Evolutionary conservation across 2,113 vertebrate genomes (phyloP).

Genomic region (Etheostoma cragini): DNA sequence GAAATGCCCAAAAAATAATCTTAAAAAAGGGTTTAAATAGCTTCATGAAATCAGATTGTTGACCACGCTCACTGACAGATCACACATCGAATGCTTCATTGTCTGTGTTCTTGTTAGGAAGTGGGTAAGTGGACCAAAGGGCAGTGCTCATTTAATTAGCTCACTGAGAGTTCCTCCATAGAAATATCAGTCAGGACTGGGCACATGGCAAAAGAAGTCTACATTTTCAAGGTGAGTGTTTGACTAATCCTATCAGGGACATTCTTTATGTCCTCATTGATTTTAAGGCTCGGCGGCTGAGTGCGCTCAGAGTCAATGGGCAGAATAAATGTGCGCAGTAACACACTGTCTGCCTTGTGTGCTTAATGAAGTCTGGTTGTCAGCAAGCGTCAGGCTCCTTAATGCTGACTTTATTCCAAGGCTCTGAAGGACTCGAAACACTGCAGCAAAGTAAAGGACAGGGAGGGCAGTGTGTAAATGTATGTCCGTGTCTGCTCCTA

Average conservation of each 20-base stretch:
- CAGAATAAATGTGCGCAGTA: conserved; percentile 53
- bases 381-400: conserved; percentile 20
- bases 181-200: conserved; percentile 4
- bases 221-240: conserved; percentile 43
- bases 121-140: conserved; percentile 16
- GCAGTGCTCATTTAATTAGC: conserved; percentile 1
- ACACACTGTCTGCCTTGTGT: conserved; percentile 29
- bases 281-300: conserved; percentile 20
- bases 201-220: conserved; percentile 20
- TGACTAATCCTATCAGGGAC: conserved; percentile 51
- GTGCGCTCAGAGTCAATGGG: conserved; percentile 40
- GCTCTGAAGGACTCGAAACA: conserved; percentile 7
- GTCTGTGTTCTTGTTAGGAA: not conserved
- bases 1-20: no score
- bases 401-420: conserved; percentile 35
- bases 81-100: not conserved
- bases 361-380: conserved; percentile 53
- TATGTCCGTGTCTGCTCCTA: not conserved
- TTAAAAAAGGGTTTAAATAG: no score
- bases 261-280: conserved; percentile 52
- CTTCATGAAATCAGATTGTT: no score
- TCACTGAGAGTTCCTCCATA: not conserved
- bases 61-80: not conserved
- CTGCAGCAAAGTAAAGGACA: conserved; percentile 15
- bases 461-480: conserved; percentile 15